Percentiles rank a stretch among this genome's conserved stretches.
Conservation (phyloP, 2,888 invertebrate genomes). For the Acanthosoma haemorrhoidale region DNA sequence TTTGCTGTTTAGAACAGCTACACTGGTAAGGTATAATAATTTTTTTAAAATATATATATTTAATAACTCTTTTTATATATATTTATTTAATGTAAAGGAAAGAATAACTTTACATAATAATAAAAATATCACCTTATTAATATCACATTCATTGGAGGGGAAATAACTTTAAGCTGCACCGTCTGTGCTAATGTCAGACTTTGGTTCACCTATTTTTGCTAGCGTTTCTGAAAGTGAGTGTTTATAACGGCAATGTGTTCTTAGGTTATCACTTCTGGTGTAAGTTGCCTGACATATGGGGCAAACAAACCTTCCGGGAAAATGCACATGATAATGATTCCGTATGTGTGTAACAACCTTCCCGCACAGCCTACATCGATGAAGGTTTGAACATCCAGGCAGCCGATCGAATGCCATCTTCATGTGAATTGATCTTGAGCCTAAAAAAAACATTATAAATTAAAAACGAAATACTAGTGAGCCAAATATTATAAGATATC, state of each 20-base stretch:
- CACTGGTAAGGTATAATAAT: conserved; percentile 21
- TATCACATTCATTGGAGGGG: conserved; percentile 26
- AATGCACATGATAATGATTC: conserved; percentile 91
- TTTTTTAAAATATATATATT: conserved; percentile 17
- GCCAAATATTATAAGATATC: too few species aligned
- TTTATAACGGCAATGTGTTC: conserved; percentile 89
- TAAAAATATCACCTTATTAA: conserved; percentile 24
- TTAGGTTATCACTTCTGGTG: conserved; percentile 87
- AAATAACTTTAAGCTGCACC: conserved; percentile 17
- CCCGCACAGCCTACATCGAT: conserved; percentile 89
- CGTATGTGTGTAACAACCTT: conserved; percentile 92
- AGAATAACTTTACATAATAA: conserved; percentile 7
- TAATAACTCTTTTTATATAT: neutral
- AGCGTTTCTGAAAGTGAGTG: conserved; percentile 75
- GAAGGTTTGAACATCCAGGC: conserved; percentile 80
- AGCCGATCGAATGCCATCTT: conserved; percentile 89
- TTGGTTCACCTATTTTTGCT: conserved; percentile 30
- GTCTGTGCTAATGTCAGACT: conserved; percentile 21
- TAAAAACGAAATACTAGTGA: too few species aligned
- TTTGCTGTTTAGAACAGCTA: conserved; percentile 21
- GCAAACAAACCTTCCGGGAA: conserved; percentile 87
- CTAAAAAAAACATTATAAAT: conserved; percentile 76
- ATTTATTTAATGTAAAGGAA: conserved; percentile 4
- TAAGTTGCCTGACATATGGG: conserved; percentile 85
- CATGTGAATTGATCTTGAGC: conserved; percentile 93